These are phyloP conservation scores for Dysdera silvatica DNA, from an alignment of 1,140 invertebrate species.

Conservation along the genomic window DNA sequence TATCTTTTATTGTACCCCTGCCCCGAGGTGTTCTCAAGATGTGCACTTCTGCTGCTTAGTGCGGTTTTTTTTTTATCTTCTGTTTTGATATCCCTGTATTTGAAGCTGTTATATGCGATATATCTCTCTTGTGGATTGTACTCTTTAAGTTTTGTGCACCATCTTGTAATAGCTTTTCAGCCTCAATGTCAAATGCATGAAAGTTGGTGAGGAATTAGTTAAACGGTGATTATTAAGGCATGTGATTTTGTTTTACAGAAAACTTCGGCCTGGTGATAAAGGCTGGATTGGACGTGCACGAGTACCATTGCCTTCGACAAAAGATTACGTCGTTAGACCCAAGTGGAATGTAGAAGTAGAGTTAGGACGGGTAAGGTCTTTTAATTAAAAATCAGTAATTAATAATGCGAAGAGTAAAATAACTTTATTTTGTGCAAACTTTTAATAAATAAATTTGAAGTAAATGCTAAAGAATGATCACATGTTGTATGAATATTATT, in stretches of 20 bases:
- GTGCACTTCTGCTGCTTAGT: no score
- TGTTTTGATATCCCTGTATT: no score
- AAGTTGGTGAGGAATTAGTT: no score
- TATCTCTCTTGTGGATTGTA: no score
- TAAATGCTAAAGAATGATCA: neutral
- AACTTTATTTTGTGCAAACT: neutral
- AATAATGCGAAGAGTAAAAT: neutral
- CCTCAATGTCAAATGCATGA: no score
- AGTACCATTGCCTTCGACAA: constrained; percentile 88
- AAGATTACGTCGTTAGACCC: constrained; percentile 92
- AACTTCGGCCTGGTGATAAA: constrained; percentile 79
- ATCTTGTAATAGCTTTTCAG: no score
- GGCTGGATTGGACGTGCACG: constrained; percentile 90
- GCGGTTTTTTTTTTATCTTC: no score
- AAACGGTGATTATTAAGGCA: no score
- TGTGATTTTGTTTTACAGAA: constrained; percentile 33
- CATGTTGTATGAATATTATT: neutral
- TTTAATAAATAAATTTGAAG: neutral
- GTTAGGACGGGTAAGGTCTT: constrained; percentile 48
- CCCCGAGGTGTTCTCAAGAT: no score
- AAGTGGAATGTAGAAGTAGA: constrained; percentile 81
- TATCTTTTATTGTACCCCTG: no score
- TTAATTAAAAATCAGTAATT: constrained; percentile 2
- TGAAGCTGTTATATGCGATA: no score
- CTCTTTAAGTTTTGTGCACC: no score